phyloP scores from a whole-genome alignment of 2,797 vertebrate species.

The Anabas testudineus region DNA sequence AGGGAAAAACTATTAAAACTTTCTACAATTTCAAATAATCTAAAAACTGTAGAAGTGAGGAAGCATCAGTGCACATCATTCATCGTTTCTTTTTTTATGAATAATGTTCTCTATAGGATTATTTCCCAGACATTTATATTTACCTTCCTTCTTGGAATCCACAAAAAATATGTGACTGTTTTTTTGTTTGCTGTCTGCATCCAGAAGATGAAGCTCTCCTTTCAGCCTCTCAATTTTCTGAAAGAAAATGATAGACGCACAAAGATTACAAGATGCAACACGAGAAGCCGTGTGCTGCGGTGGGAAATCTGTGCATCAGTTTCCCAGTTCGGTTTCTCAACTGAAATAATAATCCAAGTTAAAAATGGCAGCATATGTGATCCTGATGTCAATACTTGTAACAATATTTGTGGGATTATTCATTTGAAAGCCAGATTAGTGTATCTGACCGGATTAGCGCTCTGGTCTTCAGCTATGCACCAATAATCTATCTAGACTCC shows the following conservation, averaged over 20 bases:
- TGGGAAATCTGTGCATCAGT: too few relatives aligned
- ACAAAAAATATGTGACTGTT: slow-evolving; percentile 93
- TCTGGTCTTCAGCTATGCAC: not conserved
- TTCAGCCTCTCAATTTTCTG: slow-evolving; percentile 98
- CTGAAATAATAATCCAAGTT: too few relatives aligned
- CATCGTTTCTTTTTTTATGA: not conserved
- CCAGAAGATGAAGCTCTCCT: slow-evolving; percentile 95
- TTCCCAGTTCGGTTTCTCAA: too few relatives aligned
- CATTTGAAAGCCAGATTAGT: not conserved
- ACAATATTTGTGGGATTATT: not conserved
- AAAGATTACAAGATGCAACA: not conserved
- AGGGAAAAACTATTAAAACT: not conserved
- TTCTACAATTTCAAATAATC: not conserved
- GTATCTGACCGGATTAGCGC: too few relatives aligned
- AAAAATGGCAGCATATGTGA: too few relatives aligned
- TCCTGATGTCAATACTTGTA: too few relatives aligned
- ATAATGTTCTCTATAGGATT: not conserved
- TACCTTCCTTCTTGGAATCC: slow-evolving; percentile 91
- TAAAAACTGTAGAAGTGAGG: not conserved
- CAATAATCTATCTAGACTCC: not conserved
- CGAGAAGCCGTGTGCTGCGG: not conserved
- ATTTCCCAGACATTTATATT: not conserved
- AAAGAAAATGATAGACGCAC: slow-evolving; percentile 8
- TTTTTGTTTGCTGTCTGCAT: slow-evolving; percentile 85
- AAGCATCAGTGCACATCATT: not conserved